Conservation (phyloP, 2,797 vertebrate species). For the Rachycentron canadum region DNA sequence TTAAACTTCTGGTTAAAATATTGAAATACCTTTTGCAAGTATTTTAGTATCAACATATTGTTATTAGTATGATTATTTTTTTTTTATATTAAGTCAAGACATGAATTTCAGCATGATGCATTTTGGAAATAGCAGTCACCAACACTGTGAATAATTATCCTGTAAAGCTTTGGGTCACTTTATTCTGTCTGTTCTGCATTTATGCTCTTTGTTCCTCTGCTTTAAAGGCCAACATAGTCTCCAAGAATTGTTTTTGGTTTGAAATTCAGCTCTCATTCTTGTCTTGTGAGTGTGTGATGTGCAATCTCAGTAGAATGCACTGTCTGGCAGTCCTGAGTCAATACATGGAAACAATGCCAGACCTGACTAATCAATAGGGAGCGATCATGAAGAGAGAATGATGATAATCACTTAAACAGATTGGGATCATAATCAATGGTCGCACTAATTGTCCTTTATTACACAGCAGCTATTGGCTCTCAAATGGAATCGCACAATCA, state of each 20-base stretch:
- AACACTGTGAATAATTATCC: slow-evolving; percentile 15
- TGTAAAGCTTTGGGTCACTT: slow-evolving; percentile 32
- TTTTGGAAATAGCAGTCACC: slow-evolving; percentile 5
- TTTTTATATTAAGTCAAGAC: too few relatives aligned
- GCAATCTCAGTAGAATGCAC: slow-evolving; percentile 12
- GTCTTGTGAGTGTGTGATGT: neutral
- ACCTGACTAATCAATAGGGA: slow-evolving; percentile 68
- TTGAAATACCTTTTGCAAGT: too few relatives aligned
- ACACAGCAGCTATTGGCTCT: slow-evolving; percentile 29
- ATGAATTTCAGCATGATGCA: slow-evolving; percentile 6
- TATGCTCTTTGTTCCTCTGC: neutral
- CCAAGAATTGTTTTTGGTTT: slow-evolving; percentile 18
- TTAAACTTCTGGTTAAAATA: too few relatives aligned
- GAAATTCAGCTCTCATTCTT: too few relatives aligned
- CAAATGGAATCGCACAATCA: neutral
- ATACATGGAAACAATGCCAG: slow-evolving; percentile 67
- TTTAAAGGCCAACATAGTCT: slow-evolving; percentile 19
- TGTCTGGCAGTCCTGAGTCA: slow-evolving; percentile 41
- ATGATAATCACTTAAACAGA: slow-evolving; percentile 71
- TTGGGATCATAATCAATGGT: slow-evolving; percentile 64
- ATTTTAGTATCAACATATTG: neutral
- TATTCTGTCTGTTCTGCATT: slow-evolving; percentile 19
- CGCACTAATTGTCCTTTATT: slow-evolving; percentile 60
- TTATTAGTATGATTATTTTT: too few relatives aligned
- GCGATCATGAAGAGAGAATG: slow-evolving; percentile 63